Evolutionary conservation across 2,113 vertebrate species (phyloP).

Genomic region (Dipodomys ordii): DNA sequence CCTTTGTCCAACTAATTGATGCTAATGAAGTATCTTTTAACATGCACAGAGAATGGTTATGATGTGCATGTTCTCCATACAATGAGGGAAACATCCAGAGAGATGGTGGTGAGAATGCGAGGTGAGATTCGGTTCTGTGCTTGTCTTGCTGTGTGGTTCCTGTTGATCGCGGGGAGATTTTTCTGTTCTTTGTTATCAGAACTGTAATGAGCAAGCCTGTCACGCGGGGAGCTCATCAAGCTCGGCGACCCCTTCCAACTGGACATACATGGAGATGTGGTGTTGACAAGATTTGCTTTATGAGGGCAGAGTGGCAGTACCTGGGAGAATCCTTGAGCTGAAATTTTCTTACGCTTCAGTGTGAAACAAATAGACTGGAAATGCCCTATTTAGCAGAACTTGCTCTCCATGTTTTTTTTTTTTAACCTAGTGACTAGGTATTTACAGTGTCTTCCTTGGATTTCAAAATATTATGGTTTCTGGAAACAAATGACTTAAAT

Average conservation of each 20-base stretch:
- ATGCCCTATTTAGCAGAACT: constrained; percentile 29
- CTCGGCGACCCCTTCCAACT: constrained; percentile 39
- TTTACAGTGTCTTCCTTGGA: background rate
- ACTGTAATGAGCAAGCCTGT: background rate
- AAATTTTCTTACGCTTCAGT: constrained; percentile 27
- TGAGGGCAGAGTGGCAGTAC: background rate
- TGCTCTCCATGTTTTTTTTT: background rate
- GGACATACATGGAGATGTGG: background rate
- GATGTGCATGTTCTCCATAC: background rate
- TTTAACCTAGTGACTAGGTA: constrained; percentile 2
- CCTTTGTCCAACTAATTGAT: too few relatives aligned
- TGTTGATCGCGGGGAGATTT: background rate
- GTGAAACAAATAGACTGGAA: background rate
- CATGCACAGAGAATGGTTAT: background rate
- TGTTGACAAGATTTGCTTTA: constrained; percentile 3
- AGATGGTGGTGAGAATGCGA: background rate
- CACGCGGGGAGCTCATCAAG: background rate
- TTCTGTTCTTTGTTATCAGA: background rate
- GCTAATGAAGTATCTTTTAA: too few relatives aligned
- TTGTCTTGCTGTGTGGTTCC: background rate
- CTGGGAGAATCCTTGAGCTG: background rate
- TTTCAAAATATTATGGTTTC: constrained; percentile 38
- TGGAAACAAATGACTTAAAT: background rate
- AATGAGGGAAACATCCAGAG: background rate
- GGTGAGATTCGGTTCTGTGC: background rate